Percentiles rank a stretch among this genome's conserved stretches.
Evolutionary conservation across 2,797 vertebrate genomes (phyloP).

Genomic region (Scolopax rusticola): DNA sequence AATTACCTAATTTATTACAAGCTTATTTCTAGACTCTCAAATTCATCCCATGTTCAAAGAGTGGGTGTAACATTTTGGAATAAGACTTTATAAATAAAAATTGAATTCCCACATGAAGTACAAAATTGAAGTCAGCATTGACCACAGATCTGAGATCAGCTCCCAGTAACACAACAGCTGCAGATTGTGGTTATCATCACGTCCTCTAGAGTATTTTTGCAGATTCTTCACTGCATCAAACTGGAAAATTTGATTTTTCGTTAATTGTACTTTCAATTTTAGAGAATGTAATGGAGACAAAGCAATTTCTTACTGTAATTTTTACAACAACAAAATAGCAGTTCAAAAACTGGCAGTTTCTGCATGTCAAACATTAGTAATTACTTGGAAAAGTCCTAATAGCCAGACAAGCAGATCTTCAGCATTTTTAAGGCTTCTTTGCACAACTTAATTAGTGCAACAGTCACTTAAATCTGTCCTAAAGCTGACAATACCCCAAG

Average conservation of each 20-base stretch:
- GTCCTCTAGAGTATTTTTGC: constrained; percentile 31
- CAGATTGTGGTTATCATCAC: constrained; percentile 2
- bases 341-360: constrained; percentile 3
- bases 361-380: background rate
- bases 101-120: background rate
- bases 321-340: constrained; percentile 23
- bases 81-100: background rate
- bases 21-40: background rate
- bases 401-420: background rate
- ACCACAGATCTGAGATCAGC: constrained; percentile 18
- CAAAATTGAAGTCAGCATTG: background rate
- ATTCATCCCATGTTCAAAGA: background rate
- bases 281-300: background rate
- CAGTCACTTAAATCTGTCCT: constrained; percentile 36
- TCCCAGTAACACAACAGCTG: constrained; percentile 24
- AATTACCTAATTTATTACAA: background rate
- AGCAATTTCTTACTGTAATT: constrained; percentile 28
- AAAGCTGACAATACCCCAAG: constrained; percentile 32
- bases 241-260: constrained; percentile 47
- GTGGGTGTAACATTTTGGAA: background rate
- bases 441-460: constrained; percentile 17
- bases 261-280: constrained; percentile 41
- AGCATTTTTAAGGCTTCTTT: constrained; percentile 10
- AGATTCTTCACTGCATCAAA: constrained; percentile 40
- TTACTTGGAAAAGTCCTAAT: background rate